Conservation (phyloP, 92 coral and sea anemone genomes). For the Porites lobata region DNA sequence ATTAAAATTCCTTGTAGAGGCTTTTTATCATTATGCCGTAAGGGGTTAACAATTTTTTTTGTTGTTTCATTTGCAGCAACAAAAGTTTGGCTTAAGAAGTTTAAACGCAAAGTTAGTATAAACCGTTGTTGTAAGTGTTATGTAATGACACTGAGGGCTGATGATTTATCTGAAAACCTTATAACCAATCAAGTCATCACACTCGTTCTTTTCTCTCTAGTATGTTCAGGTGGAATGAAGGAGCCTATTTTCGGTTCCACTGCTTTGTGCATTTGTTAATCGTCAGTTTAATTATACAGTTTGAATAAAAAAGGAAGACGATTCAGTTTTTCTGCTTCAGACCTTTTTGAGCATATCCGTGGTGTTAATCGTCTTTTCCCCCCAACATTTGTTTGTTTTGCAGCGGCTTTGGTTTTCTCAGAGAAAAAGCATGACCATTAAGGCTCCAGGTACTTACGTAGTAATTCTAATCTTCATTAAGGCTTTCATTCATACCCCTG, state of each 20-base stretch:
- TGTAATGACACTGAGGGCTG: too few species aligned
- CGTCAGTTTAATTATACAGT: not conserved
- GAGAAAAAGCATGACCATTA: constrained; percentile 38
- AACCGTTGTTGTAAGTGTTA: not conserved
- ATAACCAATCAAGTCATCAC: too few species aligned
- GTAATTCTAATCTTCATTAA: too few species aligned
- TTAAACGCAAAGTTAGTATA: constrained; percentile 55
- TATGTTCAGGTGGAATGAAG: too few species aligned
- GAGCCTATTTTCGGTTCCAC: not conserved
- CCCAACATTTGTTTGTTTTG: not conserved
- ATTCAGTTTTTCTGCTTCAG: not conserved
- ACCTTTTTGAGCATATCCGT: not conserved
- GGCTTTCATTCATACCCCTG: too few species aligned
- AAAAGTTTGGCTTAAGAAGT: constrained; percentile 59
- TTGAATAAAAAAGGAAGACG: not conserved
- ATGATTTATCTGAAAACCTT: too few species aligned
- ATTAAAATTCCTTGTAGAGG: not conserved
- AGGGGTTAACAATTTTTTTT: not conserved
- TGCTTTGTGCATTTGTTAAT: not conserved
- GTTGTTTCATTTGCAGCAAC: constrained; percentile 28
- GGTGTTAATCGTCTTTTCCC: not conserved
- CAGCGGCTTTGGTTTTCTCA: constrained; percentile 67
- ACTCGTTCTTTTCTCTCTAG: too few species aligned
- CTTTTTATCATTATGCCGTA: not conserved
- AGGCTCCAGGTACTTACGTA: constrained; percentile 30